Evolutionary conservation across 2,113 vertebrate species (phyloP), one percentile per base, ranked within the genome.

Genomic region (Anguilla japonica): DNA sequence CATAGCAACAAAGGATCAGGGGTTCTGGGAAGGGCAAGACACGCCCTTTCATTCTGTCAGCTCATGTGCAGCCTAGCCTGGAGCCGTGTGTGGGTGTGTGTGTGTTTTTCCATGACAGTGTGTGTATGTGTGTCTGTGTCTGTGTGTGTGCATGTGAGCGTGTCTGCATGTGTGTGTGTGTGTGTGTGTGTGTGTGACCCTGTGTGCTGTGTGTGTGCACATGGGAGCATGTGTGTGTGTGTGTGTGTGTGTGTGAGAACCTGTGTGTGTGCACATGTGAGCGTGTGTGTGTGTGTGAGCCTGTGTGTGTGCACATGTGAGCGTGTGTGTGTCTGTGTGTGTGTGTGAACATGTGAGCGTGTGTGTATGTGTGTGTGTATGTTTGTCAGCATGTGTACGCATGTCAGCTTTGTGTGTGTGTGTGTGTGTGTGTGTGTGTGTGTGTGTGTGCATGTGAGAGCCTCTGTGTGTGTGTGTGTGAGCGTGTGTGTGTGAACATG

Each of bases 101-200:
- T 71, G 63, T 71, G 20, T 79, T 57, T 56, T 3, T 83, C 34
- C 34, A 34, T 34, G 34, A 34, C 34, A 34, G 34, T 34, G 34
- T 34, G 34, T n/a, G 34, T 34, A 1, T n/a, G n/a, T 34, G 34
- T 34, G 34, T 34, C 34, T 34, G 81, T 79, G 41, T 39, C 6
- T 81, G 43, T 83, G 41, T 60, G 71, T 79, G 34, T 87, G 82
- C 56, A 63, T 83, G 82, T 84, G 71, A 41, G 86, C 60, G 46
- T 79, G 86, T 57, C 67, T 84, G 82, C 41, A 29, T 63, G 18
- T 56, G 50, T 63, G 18, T 56, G 50, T 60, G 71, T 46, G 46
- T 18, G 26, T 71, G 60, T 22, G 60, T 22, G 60, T 16, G 15
- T 22, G n/a, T 8, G 29, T 79, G 75, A 2, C 16, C 8, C 20